Conservation (phyloP, 2,113 vertebrate species). For the Ctenomys sociabilis region DNA sequence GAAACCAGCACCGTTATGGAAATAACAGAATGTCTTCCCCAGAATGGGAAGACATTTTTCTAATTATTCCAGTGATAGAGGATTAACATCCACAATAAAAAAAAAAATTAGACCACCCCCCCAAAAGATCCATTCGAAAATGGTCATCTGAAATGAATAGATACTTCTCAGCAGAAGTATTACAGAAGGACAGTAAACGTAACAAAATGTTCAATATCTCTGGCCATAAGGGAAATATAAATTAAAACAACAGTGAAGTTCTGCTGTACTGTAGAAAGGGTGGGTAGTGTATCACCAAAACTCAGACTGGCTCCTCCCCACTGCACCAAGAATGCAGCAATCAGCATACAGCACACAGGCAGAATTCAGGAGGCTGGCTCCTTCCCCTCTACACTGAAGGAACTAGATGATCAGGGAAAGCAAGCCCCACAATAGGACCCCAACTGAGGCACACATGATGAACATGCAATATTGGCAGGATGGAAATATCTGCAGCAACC, state of each 20-base stretch:
- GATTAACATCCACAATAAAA: not conserved
- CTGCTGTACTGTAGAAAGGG: not conserved
- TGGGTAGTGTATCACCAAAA: not conserved
- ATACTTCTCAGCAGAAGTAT: not conserved
- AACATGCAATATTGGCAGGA: not conserved
- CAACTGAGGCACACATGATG: not conserved
- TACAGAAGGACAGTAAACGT: not conserved
- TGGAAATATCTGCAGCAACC: not conserved
- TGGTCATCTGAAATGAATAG: not conserved
- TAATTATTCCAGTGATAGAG: not conserved
- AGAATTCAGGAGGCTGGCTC: not conserved
- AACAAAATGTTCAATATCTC: not conserved
- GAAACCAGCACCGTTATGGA: not conserved
- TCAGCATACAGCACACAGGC: not conserved
- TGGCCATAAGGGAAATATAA: not conserved
- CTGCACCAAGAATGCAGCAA: not conserved
- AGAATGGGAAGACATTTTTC: not conserved
- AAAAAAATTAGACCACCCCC: not conserved
- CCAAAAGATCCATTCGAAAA: not conserved
- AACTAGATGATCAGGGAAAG: not conserved
- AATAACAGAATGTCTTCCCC: not conserved
- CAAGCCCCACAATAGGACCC: not conserved
- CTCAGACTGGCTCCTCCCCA: not conserved
- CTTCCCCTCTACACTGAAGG: not conserved
- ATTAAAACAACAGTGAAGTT: not conserved